Base-by-base conservation (phyloP, 1,140 invertebrate genomes). In the Theocolax elegans region DNA sequence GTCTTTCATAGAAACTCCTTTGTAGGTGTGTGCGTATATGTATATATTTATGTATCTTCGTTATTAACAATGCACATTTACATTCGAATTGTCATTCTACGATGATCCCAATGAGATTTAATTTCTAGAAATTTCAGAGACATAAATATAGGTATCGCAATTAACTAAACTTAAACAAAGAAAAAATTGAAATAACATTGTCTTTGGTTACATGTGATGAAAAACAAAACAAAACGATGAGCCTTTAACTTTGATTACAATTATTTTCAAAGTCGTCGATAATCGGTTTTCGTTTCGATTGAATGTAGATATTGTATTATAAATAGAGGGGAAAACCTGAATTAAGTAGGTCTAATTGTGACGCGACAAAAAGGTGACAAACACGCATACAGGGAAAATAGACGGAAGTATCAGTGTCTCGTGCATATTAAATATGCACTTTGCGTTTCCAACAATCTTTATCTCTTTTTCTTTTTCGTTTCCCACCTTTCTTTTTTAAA, bases 241-340 rank as follows among this genome's bases (percentile, higher is more conserved):
- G 80, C 79, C 79, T 81, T 82, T 80, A 76, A 79, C 70, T 49
- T 79, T 78, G 71, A n/a, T 80, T 74, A 79, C 65, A 69, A 48
- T 80, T 81, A 74, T 74, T 79, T 80, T 77, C n/a, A 76, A 48
- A 75, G 63, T 77, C 77, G 77, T 75, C 73, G 65, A 76, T n/a
- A n/a, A n/a, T n/a, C 58, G 67, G 67, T 80, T 80, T 76, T 73
- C 42, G 76, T 78, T 76, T 62, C 74, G 75, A 79, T 76, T 73
- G 71, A 75, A 67, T 82, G 81, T 83, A 82, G 76, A 83, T 82
- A 83, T 73, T 83, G 81, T 83, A 82, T 75, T 68, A 81, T 82
- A 81, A 58, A 53, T 72, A 73, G 67, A 74, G 59, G 67, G n/a
- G 60, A 72, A 60, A 74, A 51, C 2, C 19, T 46, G 58, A 60